Evolutionary conservation across 2,113 vertebrate species (phyloP).

Genomic region (Polyodon spathula): DNA sequence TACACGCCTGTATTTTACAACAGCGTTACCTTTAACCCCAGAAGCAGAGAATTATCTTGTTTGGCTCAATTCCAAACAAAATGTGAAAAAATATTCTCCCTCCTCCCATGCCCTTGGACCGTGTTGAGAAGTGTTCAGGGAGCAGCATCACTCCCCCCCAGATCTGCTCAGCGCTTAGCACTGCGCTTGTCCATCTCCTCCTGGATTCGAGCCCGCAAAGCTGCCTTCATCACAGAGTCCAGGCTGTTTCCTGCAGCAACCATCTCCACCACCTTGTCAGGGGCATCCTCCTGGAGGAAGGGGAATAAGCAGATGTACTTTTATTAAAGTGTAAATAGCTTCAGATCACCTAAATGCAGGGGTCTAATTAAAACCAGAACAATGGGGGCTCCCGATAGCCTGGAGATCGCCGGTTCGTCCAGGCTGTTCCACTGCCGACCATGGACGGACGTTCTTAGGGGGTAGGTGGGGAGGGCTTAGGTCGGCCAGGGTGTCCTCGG

Average conservation of each 20-base stretch:
- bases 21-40: too few relatives aligned
- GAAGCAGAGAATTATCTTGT: too few relatives aligned
- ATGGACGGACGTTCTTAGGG: too few relatives aligned
- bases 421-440: too few relatives aligned
- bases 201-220: constrained; percentile 59
- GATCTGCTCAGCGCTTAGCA: constrained; percentile 51
- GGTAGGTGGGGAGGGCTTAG: too few relatives aligned
- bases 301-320: too few relatives aligned
- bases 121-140: background rate
- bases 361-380: background rate
- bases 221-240: constrained; percentile 66
- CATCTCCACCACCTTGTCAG: constrained; percentile 61
- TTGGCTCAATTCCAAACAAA: too few relatives aligned
- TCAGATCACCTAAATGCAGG: too few relatives aligned
- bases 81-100: too few relatives aligned
- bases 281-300: constrained; percentile 65
- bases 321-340: too few relatives aligned
- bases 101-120: background rate
- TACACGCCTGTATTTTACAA: too few relatives aligned
- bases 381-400: background rate
- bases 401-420: background rate
- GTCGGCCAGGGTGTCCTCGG: too few relatives aligned
- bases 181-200: constrained; percentile 74
- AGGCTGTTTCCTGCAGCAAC: constrained; percentile 66
- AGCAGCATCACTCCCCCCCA: background rate